Evolutionary conservation across 2,797 vertebrate genomes (phyloP).

Genomic region (Acrocephalus scirpaceus): DNA sequence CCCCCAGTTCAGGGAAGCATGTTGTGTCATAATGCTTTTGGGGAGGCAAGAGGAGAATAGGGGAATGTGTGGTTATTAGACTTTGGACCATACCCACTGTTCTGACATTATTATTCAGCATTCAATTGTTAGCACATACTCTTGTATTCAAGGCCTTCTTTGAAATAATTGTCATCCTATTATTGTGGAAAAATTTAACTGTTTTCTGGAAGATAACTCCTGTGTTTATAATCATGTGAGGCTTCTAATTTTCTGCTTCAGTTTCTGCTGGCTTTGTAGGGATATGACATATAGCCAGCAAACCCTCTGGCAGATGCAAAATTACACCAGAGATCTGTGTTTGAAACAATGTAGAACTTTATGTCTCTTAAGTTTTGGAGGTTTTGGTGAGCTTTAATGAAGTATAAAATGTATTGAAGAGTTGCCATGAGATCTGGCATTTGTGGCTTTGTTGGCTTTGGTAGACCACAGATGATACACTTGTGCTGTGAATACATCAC

Average conservation of each 20-base stretch:
- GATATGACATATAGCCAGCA: neutral
- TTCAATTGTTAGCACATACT: neutral
- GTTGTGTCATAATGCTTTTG: neutral
- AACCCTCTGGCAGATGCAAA: neutral
- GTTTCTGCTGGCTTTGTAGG: neutral
- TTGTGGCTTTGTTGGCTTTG: neutral
- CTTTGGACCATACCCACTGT: neutral
- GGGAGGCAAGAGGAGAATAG: neutral
- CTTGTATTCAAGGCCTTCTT: neutral
- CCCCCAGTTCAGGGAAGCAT: neutral
- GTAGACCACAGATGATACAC: neutral
- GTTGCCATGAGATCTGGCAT: neutral
- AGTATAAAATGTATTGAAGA: neutral
- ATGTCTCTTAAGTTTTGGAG: neutral
- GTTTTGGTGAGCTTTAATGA: neutral
- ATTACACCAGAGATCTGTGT: neutral
- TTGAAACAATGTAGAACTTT: neutral
- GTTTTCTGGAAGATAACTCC: neutral
- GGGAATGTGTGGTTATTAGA: neutral
- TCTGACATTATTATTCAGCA: neutral
- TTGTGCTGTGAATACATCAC: neutral
- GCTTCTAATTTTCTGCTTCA: neutral
- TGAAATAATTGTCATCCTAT: neutral
- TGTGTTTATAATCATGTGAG: neutral
- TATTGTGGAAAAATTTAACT: neutral